These are phyloP conservation scores for Lasiurus borealis DNA, from an alignment of 2,113 vertebrate species.

Conservation along the genomic window DNA sequence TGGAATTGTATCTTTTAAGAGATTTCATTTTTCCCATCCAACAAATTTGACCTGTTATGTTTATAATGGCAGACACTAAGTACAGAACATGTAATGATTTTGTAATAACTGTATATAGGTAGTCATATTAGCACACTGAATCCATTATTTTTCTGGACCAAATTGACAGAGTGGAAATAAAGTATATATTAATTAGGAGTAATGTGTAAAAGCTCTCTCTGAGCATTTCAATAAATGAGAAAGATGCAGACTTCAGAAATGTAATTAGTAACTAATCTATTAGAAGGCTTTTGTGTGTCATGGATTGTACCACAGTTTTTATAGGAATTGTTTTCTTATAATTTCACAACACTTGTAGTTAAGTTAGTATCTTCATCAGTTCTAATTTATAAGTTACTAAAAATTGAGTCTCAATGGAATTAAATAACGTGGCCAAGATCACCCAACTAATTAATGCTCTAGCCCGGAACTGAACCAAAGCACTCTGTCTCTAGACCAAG, in stretches of 20 bases:
- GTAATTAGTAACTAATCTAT: not conserved
- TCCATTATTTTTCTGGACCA: not conserved
- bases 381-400: not conserved
- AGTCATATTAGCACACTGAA: not conserved
- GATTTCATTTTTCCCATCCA: not conserved
- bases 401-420: not conserved
- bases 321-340: not conserved
- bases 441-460: not conserved
- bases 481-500: not conserved
- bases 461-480: not conserved
- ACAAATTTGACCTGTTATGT: not conserved
- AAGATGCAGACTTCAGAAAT: not conserved
- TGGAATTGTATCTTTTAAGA: not conserved
- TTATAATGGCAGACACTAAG: not conserved
- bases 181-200: not conserved
- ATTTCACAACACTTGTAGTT: not conserved
- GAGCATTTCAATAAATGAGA: constrained; percentile 19
- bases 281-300: not conserved
- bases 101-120: not conserved
- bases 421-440: not conserved
- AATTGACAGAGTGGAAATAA: constrained; percentile 29
- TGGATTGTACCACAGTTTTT: not conserved
- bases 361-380: not conserved
- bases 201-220: not conserved
- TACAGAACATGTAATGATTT: not conserved